phyloP scores from a whole-genome alignment of 2,113 vertebrate genomes.

The Saiga tatarica region DNA sequence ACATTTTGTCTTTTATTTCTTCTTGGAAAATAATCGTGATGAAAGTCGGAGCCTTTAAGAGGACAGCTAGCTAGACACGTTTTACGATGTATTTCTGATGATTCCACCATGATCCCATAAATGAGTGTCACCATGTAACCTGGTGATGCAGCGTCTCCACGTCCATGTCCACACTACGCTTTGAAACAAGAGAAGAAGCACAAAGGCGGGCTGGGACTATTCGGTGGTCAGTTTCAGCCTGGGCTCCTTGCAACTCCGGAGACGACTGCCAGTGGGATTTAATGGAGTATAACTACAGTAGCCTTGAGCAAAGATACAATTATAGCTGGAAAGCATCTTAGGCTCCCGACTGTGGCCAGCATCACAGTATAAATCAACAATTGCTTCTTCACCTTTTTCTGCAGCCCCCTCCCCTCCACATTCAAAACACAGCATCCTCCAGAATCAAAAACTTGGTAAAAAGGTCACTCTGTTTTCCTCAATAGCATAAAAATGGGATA shows the following conservation, averaged over 20 bases:
- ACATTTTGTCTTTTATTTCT: conserved; percentile 57
- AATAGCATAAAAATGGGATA: conserved; percentile 69
- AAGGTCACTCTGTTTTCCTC: conserved; percentile 82
- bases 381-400: neutral
- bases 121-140: conserved; percentile 41
- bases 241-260: conserved; percentile 70
- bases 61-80: conserved; percentile 40
- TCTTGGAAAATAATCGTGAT: conserved; percentile 53
- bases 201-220: conserved; percentile 54
- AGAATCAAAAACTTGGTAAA: conserved; percentile 79
- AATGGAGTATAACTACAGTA: conserved; percentile 77
- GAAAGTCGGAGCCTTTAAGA: conserved; percentile 52
- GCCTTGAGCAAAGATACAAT: conserved; percentile 81
- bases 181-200: conserved; percentile 60
- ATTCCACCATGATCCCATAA: neutral
- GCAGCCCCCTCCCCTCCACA: conserved; percentile 48
- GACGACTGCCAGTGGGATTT: conserved; percentile 79
- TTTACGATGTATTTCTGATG: conserved; percentile 38
- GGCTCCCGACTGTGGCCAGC: conserved; percentile 62
- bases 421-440: conserved; percentile 65
- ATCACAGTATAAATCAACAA: conserved; percentile 68
- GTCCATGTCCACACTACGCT: conserved; percentile 11
- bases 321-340: conserved; percentile 69
- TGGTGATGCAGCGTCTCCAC: conserved; percentile 48
- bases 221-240: conserved; percentile 56